These are phyloP conservation scores for Acipenser ruthenus DNA, from an alignment of 2,797 vertebrate genomes.

Conservation along the genomic window DNA sequence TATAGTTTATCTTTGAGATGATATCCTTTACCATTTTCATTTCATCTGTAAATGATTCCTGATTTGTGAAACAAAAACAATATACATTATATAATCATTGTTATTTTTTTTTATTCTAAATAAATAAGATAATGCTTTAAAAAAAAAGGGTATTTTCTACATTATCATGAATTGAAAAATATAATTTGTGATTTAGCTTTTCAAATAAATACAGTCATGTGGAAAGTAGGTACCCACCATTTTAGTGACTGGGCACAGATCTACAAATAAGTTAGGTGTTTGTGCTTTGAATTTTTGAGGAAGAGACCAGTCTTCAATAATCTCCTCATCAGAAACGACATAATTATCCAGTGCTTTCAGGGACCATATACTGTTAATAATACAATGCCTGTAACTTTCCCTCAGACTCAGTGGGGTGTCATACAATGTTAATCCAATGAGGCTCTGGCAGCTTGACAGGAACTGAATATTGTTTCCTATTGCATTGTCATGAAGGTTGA, in stretches of 20 bases:
- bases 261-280: conserved; percentile 35
- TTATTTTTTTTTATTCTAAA: too few relatives aligned
- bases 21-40: conserved; percentile 36
- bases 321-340: conserved; percentile 59
- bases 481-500: conserved; percentile 54
- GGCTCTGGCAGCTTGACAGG: conserved; percentile 43
- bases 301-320: conserved; percentile 46
- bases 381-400: conserved; percentile 46
- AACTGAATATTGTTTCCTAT: conserved; percentile 38
- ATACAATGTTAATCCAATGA: conserved; percentile 46
- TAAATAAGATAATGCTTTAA: conserved; percentile 12
- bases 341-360: conserved; percentile 49
- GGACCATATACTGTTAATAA: conserved; percentile 49
- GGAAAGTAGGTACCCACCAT: conserved; percentile 31
- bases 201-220: too few relatives aligned
- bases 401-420: conserved; percentile 55
- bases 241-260: conserved; percentile 28
- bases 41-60: conserved; percentile 43
- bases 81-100: too few relatives aligned
- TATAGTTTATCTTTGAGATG: conserved; percentile 50
- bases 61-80: conserved; percentile 26
- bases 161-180: conserved; percentile 21
- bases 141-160: conserved; percentile 14
- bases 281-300: conserved; percentile 38
- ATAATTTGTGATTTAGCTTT: conserved; percentile 23